phyloP scores from a whole-genome alignment of 1,140 invertebrate genomes.

The Colletes latitarsis region DNA sequence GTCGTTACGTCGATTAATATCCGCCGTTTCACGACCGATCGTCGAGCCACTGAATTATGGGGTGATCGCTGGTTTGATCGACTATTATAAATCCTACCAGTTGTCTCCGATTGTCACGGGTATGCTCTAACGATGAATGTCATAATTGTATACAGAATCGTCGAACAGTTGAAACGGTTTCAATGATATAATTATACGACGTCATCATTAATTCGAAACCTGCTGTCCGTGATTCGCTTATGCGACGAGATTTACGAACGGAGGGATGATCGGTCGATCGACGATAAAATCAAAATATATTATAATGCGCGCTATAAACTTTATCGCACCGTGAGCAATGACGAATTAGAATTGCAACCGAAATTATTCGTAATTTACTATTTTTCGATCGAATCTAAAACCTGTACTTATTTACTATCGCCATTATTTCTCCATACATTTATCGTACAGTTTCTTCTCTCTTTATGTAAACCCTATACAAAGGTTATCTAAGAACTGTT shows the following conservation, averaged over 20 bases:
- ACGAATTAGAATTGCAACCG: too few species aligned
- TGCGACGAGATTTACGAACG: not conserved
- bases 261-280: not conserved
- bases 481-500: constrained; percentile 5
- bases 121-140: not conserved
- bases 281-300: not conserved
- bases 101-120: not conserved
- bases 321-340: too few species aligned
- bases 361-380: too few species aligned
- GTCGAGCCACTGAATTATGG: constrained; percentile 21
- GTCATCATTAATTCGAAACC: constrained; percentile 48
- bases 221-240: constrained; percentile 17
- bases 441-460: not conserved
- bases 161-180: not conserved
- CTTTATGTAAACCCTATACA: not conserved
- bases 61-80: constrained; percentile 15
- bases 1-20: constrained; percentile 9
- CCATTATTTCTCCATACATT: too few species aligned
- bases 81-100: constrained; percentile 36
- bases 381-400: too few species aligned
- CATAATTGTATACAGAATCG: not conserved
- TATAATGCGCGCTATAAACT: not conserved
- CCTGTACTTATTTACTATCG: too few species aligned
- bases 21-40: constrained; percentile 22
- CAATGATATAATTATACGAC: constrained; percentile 53